Base-by-base conservation (phyloP, 92 coral and sea anemone species). In the Phenganax stokvisi region DNA sequence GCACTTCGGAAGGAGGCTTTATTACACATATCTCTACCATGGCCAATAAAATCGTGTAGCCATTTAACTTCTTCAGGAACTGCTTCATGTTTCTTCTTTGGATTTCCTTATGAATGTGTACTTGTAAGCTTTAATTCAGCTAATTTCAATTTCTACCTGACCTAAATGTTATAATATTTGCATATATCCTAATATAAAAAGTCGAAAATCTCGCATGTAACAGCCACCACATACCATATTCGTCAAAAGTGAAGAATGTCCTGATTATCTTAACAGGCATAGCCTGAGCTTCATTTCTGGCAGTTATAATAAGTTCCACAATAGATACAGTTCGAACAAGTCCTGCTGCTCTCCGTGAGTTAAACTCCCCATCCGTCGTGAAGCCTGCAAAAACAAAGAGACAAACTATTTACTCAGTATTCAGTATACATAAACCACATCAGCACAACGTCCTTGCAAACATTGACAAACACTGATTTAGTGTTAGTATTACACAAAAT, bases 1-100 rank as follows among this genome's bases (percentile, higher is more conserved):
- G n/a, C n/a, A n/a, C n/a, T n/a, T n/a, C n/a, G n/a, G n/a, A n/a
- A n/a, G n/a, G n/a, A n/a, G n/a, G n/a, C n/a, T n/a, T n/a, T n/a
- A n/a, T n/a, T n/a, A n/a, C n/a, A n/a, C n/a, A n/a, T n/a, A n/a
- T n/a, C n/a, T n/a, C n/a, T n/a, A n/a, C n/a, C n/a, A n/a, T n/a
- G n/a, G n/a, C n/a, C n/a, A n/a, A 77, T 72, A 72, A 68, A 69
- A 8, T 65, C 67, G 54, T 76, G 77, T 47, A 86, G 69, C 89
- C 86, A 86, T 56, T 51, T 58, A 12, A 82, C 80, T 70, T 86
- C 89, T 56, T 77, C 84, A 2, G 89, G 89, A 55, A 86, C 81
- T 9, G 89, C 86, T 69, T 79, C 80, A 54, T 86, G 86, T 31
- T 58, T 78, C 57, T 57, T 27, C 51, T 82, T 13, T 28, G 83